These are phyloP conservation scores for Gymnocheta viridis DNA, from an alignment of 2,888 invertebrate species.

Conservation along the genomic window DNA sequence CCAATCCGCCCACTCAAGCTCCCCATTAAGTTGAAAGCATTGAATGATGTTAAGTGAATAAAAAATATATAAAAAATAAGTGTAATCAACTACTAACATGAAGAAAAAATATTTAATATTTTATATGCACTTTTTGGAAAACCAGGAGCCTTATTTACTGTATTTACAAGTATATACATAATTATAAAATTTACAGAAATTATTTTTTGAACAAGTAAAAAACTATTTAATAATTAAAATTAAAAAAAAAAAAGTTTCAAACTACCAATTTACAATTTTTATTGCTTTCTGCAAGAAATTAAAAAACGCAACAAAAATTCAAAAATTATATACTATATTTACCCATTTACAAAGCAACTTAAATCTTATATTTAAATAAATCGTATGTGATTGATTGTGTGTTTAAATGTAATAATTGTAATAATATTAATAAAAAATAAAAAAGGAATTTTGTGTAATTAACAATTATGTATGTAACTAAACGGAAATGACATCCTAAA, in stretches of 20 bases:
- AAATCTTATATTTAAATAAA: slow-evolving; percentile 48
- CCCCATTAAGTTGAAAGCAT: slow-evolving; percentile 11
- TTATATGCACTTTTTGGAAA: slow-evolving; percentile 19
- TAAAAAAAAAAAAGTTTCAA: background rate
- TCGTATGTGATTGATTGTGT: slow-evolving; percentile 63
- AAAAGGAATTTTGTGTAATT: slow-evolving; percentile 9
- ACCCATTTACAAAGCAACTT: slow-evolving; percentile 26
- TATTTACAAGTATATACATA: slow-evolving; percentile 26
- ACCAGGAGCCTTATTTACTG: slow-evolving; percentile 61
- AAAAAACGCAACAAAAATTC: slow-evolving; percentile 36
- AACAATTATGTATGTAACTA: background rate
- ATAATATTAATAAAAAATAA: slow-evolving; percentile 34
- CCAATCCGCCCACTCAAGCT: slow-evolving; percentile 58
- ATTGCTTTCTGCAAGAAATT: slow-evolving; percentile 6
- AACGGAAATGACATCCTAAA: background rate
- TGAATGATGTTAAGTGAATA: background rate
- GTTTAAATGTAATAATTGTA: slow-evolving; percentile 41
- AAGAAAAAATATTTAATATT: slow-evolving; percentile 4
- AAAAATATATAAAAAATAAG: background rate
- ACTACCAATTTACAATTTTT: background rate
- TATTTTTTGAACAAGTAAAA: slow-evolving; percentile 8
- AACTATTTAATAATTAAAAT: slow-evolving; percentile 65
- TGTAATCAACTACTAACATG: slow-evolving; percentile 24
- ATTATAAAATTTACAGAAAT: slow-evolving; percentile 16
- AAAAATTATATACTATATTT: too few relatives aligned